Evolutionary conservation across 2,888 invertebrate genomes (phyloP), one percentile per base, ranked within the genome.

Genomic region (Gymnoscelis rufifasciata): DNA sequence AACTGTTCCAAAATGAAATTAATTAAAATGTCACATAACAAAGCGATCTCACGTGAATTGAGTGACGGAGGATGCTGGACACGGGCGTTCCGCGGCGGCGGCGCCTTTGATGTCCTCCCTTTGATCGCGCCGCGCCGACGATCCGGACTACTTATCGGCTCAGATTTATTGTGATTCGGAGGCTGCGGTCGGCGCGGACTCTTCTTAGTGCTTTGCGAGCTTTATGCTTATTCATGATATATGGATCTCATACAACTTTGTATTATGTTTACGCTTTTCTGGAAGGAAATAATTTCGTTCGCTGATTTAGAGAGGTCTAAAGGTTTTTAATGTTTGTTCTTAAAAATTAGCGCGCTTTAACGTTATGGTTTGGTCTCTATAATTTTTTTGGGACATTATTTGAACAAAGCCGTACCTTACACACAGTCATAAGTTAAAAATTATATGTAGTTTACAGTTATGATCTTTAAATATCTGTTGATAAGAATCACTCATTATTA

Each of bases 151-250:
- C 87, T 88, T 88, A 88, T 88, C 87, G 86, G 80, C 73, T 82
- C 83, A 81, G 87, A 88, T 88, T 88, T 88, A 88, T 87, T 84
- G 86, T 87, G 84, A 83, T 83, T 83, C 71, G 78, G 82, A 81
- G 77, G 76, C 81, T 78, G 77, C 66, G 75, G 69, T 64, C 71
- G 64, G 68, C 71, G 71, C 76, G 76, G 78, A 76, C 74, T 74
- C 74, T 59, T 56, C 57, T 41, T 41, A 38, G 68, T 69, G 66
- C 67, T 64, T 57, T 56, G 61, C 62, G 64, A 67, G 60, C 62
- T 62, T 61, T 62, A 64, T 56, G 56, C 48, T 51, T 51, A 66
- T 68, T 75, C 72, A 73, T 70, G 67, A 73, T 70, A 66, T 59
- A 64, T 55, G 69, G 64, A 77, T 19, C 19, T 19, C 19, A 5